These are phyloP conservation scores for Tubiluchus corallicola DNA, from an alignment of 2,888 invertebrate genomes.

Conservation along the genomic window DNA sequence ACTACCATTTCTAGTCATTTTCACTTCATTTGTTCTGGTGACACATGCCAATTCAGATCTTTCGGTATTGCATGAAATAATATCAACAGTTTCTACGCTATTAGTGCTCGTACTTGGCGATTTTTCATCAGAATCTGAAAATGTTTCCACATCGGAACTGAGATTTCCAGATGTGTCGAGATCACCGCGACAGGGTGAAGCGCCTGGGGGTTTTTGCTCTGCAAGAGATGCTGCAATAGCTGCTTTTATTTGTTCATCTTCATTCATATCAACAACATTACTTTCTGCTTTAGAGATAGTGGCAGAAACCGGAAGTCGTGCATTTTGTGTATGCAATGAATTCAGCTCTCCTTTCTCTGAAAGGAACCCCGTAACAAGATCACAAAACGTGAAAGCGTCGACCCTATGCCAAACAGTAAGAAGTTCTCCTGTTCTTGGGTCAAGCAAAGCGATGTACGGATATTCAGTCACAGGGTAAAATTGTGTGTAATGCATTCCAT, in stretches of 20 bases:
- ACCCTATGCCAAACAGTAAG: slow-evolving; percentile 33
- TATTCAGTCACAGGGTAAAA: slow-evolving; percentile 42
- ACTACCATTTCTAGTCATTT: too few species aligned
- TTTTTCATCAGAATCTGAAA: slow-evolving; percentile 30
- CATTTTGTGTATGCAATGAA: too few species aligned
- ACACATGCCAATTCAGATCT: neutral
- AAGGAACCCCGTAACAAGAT: slow-evolving; percentile 28
- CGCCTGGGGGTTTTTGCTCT: too few species aligned
- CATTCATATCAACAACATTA: slow-evolving; percentile 29
- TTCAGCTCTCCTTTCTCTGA: too few species aligned
- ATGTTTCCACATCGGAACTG: slow-evolving; percentile 27
- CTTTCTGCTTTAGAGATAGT: slow-evolving; percentile 9
- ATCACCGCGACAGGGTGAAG: slow-evolving; percentile 12
- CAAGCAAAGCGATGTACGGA: slow-evolving; percentile 45
- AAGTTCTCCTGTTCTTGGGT: slow-evolving; percentile 46
- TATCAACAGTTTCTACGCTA: slow-evolving; percentile 3
- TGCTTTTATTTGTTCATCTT: slow-evolving; percentile 32
- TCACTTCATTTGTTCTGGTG: neutral
- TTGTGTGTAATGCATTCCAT: slow-evolving; percentile 42
- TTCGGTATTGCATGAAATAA: neutral
- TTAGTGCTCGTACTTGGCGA: too few species aligned
- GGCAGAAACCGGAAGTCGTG: slow-evolving; percentile 20
- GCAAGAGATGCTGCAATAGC: slow-evolving; percentile 32
- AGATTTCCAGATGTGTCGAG: slow-evolving; percentile 18
- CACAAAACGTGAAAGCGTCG: slow-evolving; percentile 28